Evolutionary conservation across 2,797 vertebrate species (phyloP).

Genomic region (Xiphorhynchus erythropygius): DNA sequence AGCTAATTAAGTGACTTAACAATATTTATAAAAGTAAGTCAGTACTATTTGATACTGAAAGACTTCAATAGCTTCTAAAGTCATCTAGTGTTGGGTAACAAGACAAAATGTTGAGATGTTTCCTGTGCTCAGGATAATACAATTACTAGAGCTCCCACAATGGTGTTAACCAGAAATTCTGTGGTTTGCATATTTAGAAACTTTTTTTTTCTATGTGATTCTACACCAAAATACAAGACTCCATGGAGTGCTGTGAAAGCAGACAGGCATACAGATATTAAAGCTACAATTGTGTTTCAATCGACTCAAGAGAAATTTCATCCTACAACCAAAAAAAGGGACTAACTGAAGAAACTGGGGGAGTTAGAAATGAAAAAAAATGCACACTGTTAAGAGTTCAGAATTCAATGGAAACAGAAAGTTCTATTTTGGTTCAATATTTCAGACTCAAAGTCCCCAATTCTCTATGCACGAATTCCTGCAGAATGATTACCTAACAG

Average conservation of each 20-base stretch:
- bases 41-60: background rate
- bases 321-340: background rate
- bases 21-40: background rate
- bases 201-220: background rate
- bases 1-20: background rate
- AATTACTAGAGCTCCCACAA: background rate
- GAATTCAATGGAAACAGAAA: background rate
- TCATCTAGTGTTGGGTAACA: background rate
- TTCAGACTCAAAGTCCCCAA: background rate
- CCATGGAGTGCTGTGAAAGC: background rate
- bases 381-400: background rate
- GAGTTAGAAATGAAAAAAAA: background rate
- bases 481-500: background rate
- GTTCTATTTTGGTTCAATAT: background rate
- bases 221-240: background rate
- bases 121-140: background rate
- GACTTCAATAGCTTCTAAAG: background rate
- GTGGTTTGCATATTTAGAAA: fast-evolving
- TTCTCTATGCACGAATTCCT: background rate
- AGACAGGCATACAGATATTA: background rate
- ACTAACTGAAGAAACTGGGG: background rate
- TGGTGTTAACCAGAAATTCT: background rate
- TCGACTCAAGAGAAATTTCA: background rate
- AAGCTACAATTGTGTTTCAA: background rate
- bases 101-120: background rate